phyloP scores from a whole-genome alignment of 1,140 invertebrate species.

The Bicyclus anynana region DNA sequence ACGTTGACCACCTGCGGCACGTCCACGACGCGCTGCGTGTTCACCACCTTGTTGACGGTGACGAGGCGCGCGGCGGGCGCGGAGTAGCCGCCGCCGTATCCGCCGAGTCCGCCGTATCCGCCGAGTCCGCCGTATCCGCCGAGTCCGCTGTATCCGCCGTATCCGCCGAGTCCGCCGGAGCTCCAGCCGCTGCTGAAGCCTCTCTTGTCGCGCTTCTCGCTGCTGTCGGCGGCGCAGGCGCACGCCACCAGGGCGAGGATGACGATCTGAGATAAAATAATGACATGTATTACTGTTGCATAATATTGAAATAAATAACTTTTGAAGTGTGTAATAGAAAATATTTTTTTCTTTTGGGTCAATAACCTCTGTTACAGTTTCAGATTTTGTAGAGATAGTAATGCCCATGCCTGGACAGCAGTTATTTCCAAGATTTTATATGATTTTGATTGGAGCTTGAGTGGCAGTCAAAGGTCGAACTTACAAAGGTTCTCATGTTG shows the following conservation, averaged over 20 bases:
- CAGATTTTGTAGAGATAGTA: too few species aligned
- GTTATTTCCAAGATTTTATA: too few species aligned
- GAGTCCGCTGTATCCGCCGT: background rate
- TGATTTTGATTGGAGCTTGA: too few species aligned
- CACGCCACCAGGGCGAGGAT: slow-evolving; percentile 30
- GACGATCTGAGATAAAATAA: too few species aligned
- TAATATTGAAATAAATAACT: too few species aligned
- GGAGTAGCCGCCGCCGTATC: slow-evolving; percentile 8
- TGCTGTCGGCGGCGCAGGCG: slow-evolving; percentile 23
- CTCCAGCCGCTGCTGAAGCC: slow-evolving; percentile 15
- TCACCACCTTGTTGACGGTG: slow-evolving; percentile 42
- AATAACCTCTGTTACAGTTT: too few species aligned
- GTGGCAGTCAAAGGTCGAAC: too few species aligned
- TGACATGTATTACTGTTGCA: too few species aligned
- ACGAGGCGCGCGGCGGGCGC: slow-evolving; percentile 33
- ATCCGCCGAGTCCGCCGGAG: slow-evolving; percentile 19
- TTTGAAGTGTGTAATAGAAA: too few species aligned
- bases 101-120: slow-evolving; percentile 18
- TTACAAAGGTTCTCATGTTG: too few species aligned
- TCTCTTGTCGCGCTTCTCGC: slow-evolving; percentile 28
- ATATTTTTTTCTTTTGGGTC: too few species aligned
- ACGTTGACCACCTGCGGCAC: slow-evolving; percentile 46
- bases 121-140: background rate
- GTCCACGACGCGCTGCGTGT: slow-evolving; percentile 37
- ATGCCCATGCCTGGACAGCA: too few species aligned